Conservation (phyloP, 2,888 invertebrate species). For the Petrophora chlorosata region DNA sequence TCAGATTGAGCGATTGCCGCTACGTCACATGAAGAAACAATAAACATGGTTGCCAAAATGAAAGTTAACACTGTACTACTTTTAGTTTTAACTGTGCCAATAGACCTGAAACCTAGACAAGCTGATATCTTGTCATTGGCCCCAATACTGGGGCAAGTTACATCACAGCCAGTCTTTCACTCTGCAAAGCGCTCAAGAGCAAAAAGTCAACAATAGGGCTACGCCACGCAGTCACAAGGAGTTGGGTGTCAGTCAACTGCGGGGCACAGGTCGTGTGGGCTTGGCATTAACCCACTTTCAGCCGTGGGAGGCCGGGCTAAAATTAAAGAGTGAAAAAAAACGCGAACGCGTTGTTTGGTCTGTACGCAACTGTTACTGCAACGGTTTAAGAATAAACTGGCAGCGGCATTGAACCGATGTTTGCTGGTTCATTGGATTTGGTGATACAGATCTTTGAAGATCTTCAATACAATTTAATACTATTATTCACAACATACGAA, state of each 20-base stretch:
- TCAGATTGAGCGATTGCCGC: too few relatives aligned
- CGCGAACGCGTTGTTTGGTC: slow-evolving; percentile 56
- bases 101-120: slow-evolving; percentile 12
- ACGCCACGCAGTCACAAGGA: slow-evolving; percentile 44
- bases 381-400: slow-evolving; percentile 60
- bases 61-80: slow-evolving; percentile 3
- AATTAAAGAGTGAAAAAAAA: slow-evolving; percentile 66
- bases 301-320: slow-evolving; percentile 78
- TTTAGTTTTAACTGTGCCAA: neutral
- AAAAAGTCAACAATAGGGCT: slow-evolving; percentile 53
- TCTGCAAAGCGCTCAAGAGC: slow-evolving; percentile 42
- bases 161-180: slow-evolving; percentile 49
- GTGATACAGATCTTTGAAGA: slow-evolving; percentile 5
- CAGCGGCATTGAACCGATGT: slow-evolving; percentile 31
- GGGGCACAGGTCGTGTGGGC: slow-evolving; percentile 71
- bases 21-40: neutral
- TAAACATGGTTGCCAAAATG: slow-evolving; percentile 1
- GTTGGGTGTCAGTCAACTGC: slow-evolving; percentile 61
- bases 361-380: slow-evolving; percentile 65
- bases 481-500: too few relatives aligned
- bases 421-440: slow-evolving; percentile 15
- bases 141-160: slow-evolving; percentile 49
- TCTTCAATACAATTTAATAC: too few relatives aligned
- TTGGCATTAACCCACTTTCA: slow-evolving; percentile 80
- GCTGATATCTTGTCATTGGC: slow-evolving; percentile 55